Evolutionary conservation across 2,888 invertebrate species (phyloP).

Genomic region (Idaea straminata): DNA sequence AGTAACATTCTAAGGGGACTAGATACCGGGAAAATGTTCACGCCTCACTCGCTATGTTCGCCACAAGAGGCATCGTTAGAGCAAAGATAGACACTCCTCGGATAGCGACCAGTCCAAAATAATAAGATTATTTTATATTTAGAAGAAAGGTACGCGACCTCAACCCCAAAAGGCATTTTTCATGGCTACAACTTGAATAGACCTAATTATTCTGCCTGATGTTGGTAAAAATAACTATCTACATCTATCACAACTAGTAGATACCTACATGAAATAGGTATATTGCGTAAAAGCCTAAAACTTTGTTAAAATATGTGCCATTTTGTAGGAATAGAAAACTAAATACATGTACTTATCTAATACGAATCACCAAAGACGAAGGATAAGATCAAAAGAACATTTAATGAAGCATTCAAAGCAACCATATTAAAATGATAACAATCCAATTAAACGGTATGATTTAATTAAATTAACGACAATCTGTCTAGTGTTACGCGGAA

Average conservation of each 20-base stretch:
- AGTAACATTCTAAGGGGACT: conserved; percentile 37
- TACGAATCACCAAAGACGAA: background rate
- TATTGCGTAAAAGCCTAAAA: too few relatives aligned
- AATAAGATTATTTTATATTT: conserved; percentile 33
- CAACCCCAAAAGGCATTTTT: background rate
- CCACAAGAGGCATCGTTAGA: conserved; percentile 31
- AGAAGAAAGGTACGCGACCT: background rate
- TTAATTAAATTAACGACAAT: conserved; percentile 49
- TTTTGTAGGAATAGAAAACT: background rate
- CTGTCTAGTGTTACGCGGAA: conserved; percentile 46
- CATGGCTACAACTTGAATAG: background rate
- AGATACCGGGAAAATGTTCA: conserved; percentile 42
- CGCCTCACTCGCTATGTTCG: conserved; percentile 34
- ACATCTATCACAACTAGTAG: too few relatives aligned
- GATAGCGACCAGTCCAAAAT: conserved; percentile 36
- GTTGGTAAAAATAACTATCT: too few relatives aligned
- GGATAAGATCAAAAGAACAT: background rate
- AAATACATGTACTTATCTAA: background rate
- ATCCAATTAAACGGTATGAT: conserved; percentile 38
- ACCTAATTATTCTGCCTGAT: background rate
- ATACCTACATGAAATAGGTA: too few relatives aligned
- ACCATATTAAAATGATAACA: conserved; percentile 25
- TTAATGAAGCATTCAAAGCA: conserved; percentile 8
- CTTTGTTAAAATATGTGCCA: too few relatives aligned
- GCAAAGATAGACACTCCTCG: conserved; percentile 28